Percentiles rank a stretch among this genome's conserved stretches.
phyloP scores from a whole-genome alignment of 2,888 invertebrate species.

The Orthosia gracilis region DNA sequence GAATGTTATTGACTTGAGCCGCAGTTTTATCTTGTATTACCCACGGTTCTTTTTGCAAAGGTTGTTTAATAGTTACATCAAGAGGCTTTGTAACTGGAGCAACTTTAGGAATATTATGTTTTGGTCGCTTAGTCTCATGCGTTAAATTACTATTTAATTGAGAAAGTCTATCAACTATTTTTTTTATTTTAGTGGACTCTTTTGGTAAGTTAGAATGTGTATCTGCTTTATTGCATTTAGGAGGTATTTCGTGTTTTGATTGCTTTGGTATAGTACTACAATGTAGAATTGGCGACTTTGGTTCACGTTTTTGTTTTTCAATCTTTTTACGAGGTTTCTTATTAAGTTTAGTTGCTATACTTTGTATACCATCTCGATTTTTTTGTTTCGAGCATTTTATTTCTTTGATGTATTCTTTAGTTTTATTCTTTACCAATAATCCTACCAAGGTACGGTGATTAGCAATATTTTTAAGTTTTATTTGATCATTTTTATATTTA shows the following conservation, averaged over 20 bases:
- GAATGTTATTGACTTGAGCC: background rate
- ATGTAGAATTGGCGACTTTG: conserved; percentile 54
- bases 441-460: conserved; percentile 10
- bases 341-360: conserved; percentile 4
- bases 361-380: background rate
- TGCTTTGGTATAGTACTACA: conserved; percentile 46
- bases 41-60: conserved; percentile 1
- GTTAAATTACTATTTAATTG: background rate
- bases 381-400: conserved; percentile 7
- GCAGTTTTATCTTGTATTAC: background rate
- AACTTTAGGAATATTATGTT: conserved; percentile 17
- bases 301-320: conserved; percentile 27
- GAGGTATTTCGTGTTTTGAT: conserved; percentile 7
- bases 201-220: conserved; percentile 2
- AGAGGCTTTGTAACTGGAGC: background rate
- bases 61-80: conserved; percentile 6
- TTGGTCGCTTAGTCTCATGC: conserved; percentile 1
- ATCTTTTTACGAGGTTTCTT: conserved; percentile 25
- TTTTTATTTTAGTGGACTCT: background rate
- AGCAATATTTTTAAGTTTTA: background rate
- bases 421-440: conserved; percentile 15
- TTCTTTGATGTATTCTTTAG: conserved; percentile 9
- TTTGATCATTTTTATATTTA: conserved; percentile 41
- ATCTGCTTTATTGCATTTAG: conserved; percentile 17
- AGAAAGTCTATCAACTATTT: conserved; percentile 31